Base-by-base conservation (phyloP, 2,888 invertebrate species). In the Arge pagana region DNA sequence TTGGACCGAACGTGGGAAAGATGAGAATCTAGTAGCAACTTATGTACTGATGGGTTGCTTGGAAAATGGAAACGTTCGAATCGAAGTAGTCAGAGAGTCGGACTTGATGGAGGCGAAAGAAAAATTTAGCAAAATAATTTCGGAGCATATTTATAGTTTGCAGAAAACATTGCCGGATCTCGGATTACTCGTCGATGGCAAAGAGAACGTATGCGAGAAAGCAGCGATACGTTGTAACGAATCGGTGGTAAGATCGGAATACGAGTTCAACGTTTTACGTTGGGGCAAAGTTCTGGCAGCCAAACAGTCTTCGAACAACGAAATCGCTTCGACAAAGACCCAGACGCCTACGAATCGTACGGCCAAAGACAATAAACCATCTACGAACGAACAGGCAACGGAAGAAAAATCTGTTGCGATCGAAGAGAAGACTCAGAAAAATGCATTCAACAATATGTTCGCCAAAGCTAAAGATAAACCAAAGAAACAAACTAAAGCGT, bases 61-160 rank as follows among this genome's bases (percentile, higher is more conserved):
- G 11, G 59, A 65, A 3, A 65, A 71, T 50, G 68, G 67, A 6
- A 66, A 66, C 8, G 64, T 72, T 54, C 68, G 67, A 4, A 63
- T 78, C 1, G 68, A 72, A 56, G 66, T 79, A 8, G 74, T 77
- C 2, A 70, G 61, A 41, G 72, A 69, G 6, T 57, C 60, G 11
- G 64, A 77, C 45, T 49, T 78, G 19, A 55, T 54, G 1, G 18
- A 50, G 7, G 66, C 68, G 0, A 74, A 70, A 55, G 36, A 67
- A 7, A 74, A 75, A 31, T 78, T 75, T 42, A 52, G 55, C 2
- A 65, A 63, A 45, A 59, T 79, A 10, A 61, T 71, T 24, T 76
- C 77, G 0, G 68, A 78, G 48, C 80, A 80, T 55, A 56, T 80
- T 19, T 79, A 79, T 52, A 78, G 79, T 39, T 43, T 80, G 11